phyloP scores from a whole-genome alignment of 2,113 vertebrate species.

The Tragelaphus imberbis region DNA sequence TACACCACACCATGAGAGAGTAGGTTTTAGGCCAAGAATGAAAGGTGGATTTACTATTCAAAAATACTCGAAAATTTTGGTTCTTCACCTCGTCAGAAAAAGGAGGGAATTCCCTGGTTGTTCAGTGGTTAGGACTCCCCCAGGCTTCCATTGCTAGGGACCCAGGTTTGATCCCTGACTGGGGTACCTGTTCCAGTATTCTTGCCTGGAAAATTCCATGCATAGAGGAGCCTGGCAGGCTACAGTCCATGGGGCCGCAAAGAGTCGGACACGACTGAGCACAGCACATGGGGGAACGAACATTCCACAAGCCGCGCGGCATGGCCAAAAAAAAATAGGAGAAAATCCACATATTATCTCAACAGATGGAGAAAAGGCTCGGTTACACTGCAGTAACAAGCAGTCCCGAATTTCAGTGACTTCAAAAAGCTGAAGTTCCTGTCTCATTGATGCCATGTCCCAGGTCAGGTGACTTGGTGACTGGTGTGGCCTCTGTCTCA shows the following conservation, averaged over 20 bases:
- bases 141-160: background rate
- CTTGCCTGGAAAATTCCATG: background rate
- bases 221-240: background rate
- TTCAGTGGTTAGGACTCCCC: background rate
- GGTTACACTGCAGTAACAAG: background rate
- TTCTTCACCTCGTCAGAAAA: background rate
- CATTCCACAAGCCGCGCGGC: rapidly evolving
- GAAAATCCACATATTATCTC: background rate
- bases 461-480: background rate
- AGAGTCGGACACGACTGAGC: background rate
- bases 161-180: background rate
- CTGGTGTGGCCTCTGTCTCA: background rate
- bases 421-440: background rate
- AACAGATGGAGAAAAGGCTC: background rate
- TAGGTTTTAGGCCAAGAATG: background rate
- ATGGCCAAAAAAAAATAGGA: background rate
- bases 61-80: background rate
- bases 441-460: background rate
- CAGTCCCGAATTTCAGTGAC: background rate
- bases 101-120: background rate
- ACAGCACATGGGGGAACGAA: background rate
- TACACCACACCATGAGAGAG: background rate
- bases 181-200: background rate
- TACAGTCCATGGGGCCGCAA: rapidly evolving
- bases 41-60: background rate